These are phyloP conservation scores for Microplitis manilae DNA, from an alignment of 2,888 invertebrate genomes.

Conservation along the genomic window DNA sequence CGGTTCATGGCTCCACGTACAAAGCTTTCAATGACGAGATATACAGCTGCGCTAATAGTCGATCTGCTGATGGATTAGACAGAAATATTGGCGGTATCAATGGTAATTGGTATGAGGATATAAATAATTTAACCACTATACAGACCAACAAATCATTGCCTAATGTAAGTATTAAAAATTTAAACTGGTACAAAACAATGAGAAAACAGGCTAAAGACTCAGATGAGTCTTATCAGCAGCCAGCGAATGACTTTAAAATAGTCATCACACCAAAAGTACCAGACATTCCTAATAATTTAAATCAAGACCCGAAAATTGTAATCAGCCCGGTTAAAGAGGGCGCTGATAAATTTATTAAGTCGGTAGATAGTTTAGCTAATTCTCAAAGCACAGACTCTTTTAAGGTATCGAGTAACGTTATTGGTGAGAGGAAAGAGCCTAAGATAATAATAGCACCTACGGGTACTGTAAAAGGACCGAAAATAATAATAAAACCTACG, in stretches of 20 bases:
- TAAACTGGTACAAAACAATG: slow-evolving; percentile 61
- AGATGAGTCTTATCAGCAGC: background rate
- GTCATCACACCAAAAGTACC: slow-evolving; percentile 61
- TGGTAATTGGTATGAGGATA: slow-evolving; percentile 43
- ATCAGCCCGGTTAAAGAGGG: slow-evolving; percentile 35
- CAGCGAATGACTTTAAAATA: slow-evolving; percentile 52
- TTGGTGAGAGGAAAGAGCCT: slow-evolving; percentile 72
- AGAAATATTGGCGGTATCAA: slow-evolving; percentile 55
- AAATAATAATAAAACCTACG: slow-evolving; percentile 68
- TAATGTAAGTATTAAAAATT: slow-evolving; percentile 56
- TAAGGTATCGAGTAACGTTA: background rate
- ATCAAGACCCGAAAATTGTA: slow-evolving; percentile 45
- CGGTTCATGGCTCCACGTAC: slow-evolving; percentile 55
- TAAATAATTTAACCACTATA: slow-evolving; percentile 32
- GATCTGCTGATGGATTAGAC: slow-evolving; percentile 54
- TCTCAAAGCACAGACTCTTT: background rate
- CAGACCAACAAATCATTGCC: slow-evolving; percentile 49
- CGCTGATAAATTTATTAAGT: background rate
- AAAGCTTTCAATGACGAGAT: slow-evolving; percentile 68
- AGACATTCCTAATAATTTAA: slow-evolving; percentile 52
- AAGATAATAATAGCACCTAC: slow-evolving; percentile 78
- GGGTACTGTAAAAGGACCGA: slow-evolving; percentile 64
- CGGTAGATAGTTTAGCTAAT: background rate
- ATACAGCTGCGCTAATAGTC: slow-evolving; percentile 63
- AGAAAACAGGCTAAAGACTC: slow-evolving; percentile 40